These are phyloP conservation scores for Aythya fuligula DNA, from an alignment of 2,797 vertebrate genomes.

Conservation along the genomic window DNA sequence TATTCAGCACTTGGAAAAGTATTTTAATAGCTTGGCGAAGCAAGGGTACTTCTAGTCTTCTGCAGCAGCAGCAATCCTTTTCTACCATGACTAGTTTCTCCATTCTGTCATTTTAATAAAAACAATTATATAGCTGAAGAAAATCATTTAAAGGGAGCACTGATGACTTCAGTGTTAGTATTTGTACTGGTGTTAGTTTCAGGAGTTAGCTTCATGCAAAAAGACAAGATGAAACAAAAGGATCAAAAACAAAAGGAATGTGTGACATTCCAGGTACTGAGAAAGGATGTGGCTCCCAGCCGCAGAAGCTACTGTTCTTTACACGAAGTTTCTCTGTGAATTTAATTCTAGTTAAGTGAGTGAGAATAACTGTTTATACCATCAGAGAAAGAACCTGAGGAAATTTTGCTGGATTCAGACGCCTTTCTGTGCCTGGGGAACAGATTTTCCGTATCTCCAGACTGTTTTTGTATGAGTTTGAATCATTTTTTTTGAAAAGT, in stretches of 20 bases:
- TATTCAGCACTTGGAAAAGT: constrained; percentile 62
- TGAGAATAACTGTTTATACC: constrained; percentile 68
- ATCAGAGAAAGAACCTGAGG: constrained; percentile 62
- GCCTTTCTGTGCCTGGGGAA: constrained; percentile 34
- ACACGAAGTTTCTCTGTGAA: constrained; percentile 21
- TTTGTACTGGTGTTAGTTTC: not conserved
- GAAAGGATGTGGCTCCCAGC: constrained; percentile 8
- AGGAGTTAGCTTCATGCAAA: not conserved
- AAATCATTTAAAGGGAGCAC: not conserved
- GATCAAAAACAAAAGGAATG: not conserved
- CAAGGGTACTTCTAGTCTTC: constrained; percentile 45
- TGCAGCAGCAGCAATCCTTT: constrained; percentile 38
- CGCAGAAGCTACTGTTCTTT: constrained; percentile 25
- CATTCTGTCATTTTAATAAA: constrained; percentile 40
- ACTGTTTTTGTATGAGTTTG: constrained; percentile 12
- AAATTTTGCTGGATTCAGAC: constrained; percentile 58
- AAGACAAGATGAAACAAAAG: not conserved
- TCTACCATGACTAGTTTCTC: constrained; percentile 49
- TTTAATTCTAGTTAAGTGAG: constrained; percentile 28
- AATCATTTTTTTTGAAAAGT: constrained; percentile 8
- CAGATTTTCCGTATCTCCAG: constrained; percentile 50
- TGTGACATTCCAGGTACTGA: constrained; percentile 23
- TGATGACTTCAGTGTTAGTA: not conserved
- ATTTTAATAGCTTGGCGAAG: constrained; percentile 51
- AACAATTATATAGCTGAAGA: constrained; percentile 23